Conservation (phyloP, 2,888 invertebrate species). For the Cryptops parisi region DNA sequence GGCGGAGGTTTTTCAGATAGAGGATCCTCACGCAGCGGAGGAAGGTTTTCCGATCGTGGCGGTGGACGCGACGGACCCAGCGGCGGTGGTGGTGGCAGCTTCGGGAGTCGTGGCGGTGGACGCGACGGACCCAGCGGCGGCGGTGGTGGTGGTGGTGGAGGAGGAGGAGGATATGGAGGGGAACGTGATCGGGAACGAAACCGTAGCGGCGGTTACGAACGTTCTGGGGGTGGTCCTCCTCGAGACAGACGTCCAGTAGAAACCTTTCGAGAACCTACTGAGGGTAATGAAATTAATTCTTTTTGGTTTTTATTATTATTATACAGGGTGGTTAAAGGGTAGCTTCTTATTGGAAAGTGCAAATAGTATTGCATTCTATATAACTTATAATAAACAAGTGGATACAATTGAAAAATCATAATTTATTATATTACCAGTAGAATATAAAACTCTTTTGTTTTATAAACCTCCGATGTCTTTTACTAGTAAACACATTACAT, state of each 20-base stretch:
- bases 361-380: too few relatives aligned
- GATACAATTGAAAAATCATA: too few relatives aligned
- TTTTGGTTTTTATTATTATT: too few relatives aligned
- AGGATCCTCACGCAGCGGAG: neutral
- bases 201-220: constrained; percentile 23
- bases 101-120: constrained; percentile 18
- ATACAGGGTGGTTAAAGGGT: too few relatives aligned
- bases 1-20: constrained; percentile 9
- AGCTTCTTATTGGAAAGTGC: too few relatives aligned
- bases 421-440: too few relatives aligned
- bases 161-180: constrained; percentile 20
- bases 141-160: constrained; percentile 8
- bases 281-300: too few relatives aligned
- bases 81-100: constrained; percentile 26
- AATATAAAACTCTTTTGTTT: too few relatives aligned
- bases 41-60: constrained; percentile 13
- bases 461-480: too few relatives aligned
- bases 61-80: constrained; percentile 18
- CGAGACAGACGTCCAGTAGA: constrained; percentile 20
- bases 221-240: constrained; percentile 21
- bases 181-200: constrained; percentile 23
- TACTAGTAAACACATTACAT: too few relatives aligned
- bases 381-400: too few relatives aligned
- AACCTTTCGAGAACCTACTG: constrained; percentile 21
- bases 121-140: constrained; percentile 15